Conservation (phyloP, 2,113 vertebrate species). For the Hucho hucho region DNA sequence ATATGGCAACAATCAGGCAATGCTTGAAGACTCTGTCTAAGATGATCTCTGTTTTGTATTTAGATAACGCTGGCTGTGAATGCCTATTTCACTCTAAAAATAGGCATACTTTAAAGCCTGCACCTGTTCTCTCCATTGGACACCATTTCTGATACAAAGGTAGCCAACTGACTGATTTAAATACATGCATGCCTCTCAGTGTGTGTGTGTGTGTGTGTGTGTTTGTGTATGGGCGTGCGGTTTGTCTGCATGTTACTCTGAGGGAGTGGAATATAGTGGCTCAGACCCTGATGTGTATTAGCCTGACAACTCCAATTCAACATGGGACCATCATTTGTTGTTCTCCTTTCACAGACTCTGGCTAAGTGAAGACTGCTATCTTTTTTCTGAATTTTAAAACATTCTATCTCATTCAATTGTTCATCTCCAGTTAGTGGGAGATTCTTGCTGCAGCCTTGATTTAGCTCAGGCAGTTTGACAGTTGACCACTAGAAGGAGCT, state of each 20-base stretch:
- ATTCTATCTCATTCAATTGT: background rate
- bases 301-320: conserved; percentile 47
- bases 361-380: background rate
- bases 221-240: background rate
- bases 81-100: conserved; percentile 30
- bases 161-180: background rate
- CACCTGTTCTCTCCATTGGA: conserved; percentile 65
- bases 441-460: background rate
- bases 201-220: conserved; percentile 6
- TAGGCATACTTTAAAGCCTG: conserved; percentile 43
- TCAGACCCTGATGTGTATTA: conserved; percentile 37
- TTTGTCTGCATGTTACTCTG: background rate
- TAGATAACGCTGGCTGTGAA: conserved; percentile 18
- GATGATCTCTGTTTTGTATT: conserved; percentile 9
- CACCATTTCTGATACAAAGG: conserved; percentile 43
- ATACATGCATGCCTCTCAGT: background rate
- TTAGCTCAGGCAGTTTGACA: background rate
- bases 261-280: conserved; percentile 12
- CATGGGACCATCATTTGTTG: conserved; percentile 32
- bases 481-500: conserved; percentile 73
- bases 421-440: background rate
- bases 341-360: background rate
- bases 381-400: background rate
- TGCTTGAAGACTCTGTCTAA: background rate
- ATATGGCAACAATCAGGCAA: background rate